A percentile compares a stretch with the other conserved stretches of the same genome.
These are phyloP conservation scores for Telenomus remus DNA, from an alignment of 1,140 invertebrate genomes.

Conservation along the genomic window DNA sequence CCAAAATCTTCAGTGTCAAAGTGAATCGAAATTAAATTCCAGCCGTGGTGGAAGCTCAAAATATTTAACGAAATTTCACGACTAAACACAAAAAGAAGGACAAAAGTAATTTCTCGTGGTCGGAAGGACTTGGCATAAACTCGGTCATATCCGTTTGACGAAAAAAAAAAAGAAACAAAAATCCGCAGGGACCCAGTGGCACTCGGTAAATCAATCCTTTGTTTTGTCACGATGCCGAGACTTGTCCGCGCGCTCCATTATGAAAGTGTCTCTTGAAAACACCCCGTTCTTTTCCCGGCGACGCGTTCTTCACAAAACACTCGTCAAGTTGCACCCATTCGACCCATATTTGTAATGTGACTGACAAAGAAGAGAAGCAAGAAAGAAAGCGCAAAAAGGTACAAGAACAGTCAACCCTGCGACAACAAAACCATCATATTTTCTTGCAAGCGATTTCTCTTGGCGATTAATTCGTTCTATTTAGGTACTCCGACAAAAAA, in stretches of 20 bases:
- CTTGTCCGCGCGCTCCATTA: conserved; percentile 52
- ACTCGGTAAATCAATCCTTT: conserved; percentile 58
- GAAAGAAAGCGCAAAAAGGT: conserved; percentile 4
- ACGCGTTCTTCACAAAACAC: conserved; percentile 53
- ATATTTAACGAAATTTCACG: background rate
- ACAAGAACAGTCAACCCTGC: conserved; percentile 1
- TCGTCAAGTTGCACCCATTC: conserved; percentile 27
- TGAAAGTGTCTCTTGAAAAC: conserved; percentile 55
- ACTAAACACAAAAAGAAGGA: background rate
- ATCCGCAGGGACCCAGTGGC: conserved; percentile 8
- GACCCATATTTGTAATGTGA: conserved; percentile 37
- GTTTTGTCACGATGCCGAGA: conserved; percentile 51
- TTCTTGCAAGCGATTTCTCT: no score
- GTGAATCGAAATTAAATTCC: conserved; percentile 37
- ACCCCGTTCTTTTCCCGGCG: conserved; percentile 25
- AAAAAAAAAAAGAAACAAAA: background rate
- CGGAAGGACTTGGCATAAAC: conserved; percentile 10
- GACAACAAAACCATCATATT: conserved; percentile 11
- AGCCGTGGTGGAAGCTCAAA: conserved; percentile 9
- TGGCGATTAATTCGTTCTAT: no score
- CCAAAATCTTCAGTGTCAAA: conserved; percentile 26
- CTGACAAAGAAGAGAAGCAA: conserved; percentile 2
- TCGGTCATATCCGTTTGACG: conserved; percentile 16
- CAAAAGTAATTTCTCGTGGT: background rate
- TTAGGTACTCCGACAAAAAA: no score